Base-by-base conservation (phyloP, 2,113 vertebrate species). In the Mastomys natalensis region DNA sequence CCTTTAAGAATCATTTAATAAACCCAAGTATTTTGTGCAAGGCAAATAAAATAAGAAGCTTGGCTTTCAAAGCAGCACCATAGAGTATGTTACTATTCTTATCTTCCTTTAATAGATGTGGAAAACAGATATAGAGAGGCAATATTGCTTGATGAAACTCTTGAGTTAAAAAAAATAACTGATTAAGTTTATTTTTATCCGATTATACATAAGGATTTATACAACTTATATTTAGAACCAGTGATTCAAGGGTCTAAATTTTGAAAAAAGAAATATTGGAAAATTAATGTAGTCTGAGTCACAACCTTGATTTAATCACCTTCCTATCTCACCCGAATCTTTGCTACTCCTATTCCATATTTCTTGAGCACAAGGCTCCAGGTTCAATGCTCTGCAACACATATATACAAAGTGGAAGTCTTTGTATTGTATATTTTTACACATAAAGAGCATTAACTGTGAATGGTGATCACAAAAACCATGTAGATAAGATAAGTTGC, bases 1-100 rank as follows among this genome's bases (percentile, higher is more conserved):
- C 24, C 81, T 43, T 62, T 15, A 62, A 84, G 1, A 58, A 58
- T 12, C 58, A 26, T 13, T 81, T n/a, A 81, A 40, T 43, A 84
- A 62, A 26, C 21, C 8, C 51, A 91, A 72, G 66, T 81, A 15
- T 34, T 92, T 90, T 93, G 62, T 19, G 70, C 34, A 72, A 90
- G 8, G 13, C 3, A 60, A 94, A 29, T 76, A 89, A 76, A 37
- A 22, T 64, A 85, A 88, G 53, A 90, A 74, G 26, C 0, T 24
- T 84, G 16, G 66, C 90, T 89, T 93, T 93, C 58, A 94, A 93
- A 85, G 37, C 15, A 58, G 31, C 17, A 68, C 0, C 29, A 21
- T 55, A 29, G 87, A 86, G 7, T 88, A 12, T 5, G 77, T 93
- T 93, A 21, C 43, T 94, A 68, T 77, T 96, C 34, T 89, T 73